Conservation (phyloP, 2,113 vertebrate genomes). For the Lethenteron camtschaticum region DNA sequence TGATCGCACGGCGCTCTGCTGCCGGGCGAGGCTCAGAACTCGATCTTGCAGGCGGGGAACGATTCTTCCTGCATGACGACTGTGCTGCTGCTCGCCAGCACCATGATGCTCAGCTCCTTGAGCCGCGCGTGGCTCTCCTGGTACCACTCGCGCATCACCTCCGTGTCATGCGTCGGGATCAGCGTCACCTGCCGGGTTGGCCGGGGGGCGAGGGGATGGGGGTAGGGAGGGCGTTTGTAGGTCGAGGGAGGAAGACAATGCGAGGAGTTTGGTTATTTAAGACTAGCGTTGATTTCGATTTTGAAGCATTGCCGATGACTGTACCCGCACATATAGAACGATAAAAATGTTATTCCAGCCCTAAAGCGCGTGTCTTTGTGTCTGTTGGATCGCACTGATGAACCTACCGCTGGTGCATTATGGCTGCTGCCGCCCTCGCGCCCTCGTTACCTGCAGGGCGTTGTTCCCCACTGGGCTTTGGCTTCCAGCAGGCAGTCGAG, state of each 20-base stretch:
- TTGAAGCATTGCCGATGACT: no score
- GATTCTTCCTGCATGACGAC: conserved; percentile 99
- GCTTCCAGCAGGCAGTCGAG: conserved; percentile 3
- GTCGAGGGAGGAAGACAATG: no score
- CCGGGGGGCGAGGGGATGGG: background rate
- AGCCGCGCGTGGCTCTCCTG: conserved; percentile 92
- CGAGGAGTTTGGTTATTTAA: no score
- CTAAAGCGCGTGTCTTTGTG: no score
- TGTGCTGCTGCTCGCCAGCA: conserved; percentile 94
- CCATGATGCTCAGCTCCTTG: conserved; percentile 88
- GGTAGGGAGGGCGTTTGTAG: background rate
- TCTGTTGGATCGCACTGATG: no score
- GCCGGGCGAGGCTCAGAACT: conserved; percentile 41
- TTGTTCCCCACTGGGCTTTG: conserved; percentile 1
- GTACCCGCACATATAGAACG: no score
- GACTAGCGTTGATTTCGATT: no score
- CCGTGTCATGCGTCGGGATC: conserved; percentile 91
- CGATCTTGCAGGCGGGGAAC: conserved; percentile 97
- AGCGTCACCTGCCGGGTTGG: conserved; percentile 47
- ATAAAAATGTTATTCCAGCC: no score
- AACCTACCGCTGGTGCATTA: no score
- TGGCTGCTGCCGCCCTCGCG: background rate
- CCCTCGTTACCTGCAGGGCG: conserved; percentile 10
- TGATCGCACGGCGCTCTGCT: no score
- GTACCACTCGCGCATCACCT: conserved; percentile 94